Evolutionary conservation across 53 echinoderm and acorn worm genomes (phyloP).

Genomic region (Stichopus horrens): DNA sequence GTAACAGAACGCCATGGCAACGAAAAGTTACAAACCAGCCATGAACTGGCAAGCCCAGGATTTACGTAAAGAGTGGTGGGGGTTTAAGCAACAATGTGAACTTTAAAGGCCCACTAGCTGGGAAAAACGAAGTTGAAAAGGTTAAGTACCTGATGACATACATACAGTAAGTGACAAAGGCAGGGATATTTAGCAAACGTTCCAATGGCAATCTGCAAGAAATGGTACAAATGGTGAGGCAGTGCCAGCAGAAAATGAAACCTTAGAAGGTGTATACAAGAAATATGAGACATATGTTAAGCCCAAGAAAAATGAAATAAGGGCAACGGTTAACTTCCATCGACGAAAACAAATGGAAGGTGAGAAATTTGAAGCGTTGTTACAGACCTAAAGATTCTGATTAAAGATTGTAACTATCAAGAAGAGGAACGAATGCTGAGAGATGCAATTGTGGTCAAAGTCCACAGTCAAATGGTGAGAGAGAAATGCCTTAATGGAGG

Average conservation of each 20-base stretch:
- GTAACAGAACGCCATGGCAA: no score
- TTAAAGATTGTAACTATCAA: conserved; percentile 65
- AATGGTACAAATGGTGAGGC: background rate
- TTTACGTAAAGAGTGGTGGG: conserved; percentile 52
- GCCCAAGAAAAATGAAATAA: conserved; percentile 61
- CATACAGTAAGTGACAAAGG: conserved; percentile 68
- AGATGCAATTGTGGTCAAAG: conserved; percentile 55
- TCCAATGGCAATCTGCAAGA: conserved; percentile 48
- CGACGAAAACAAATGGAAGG: conserved; percentile 52
- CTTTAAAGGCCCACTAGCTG: conserved; percentile 63
- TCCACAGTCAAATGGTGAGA: conserved; percentile 37
- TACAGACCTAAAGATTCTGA: conserved; percentile 60
- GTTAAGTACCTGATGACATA: conserved; percentile 73
- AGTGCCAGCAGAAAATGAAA: conserved; percentile 59
- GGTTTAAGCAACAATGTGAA: conserved; percentile 59
- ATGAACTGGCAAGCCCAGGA: conserved; percentile 52
- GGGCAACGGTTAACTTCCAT: conserved; percentile 70
- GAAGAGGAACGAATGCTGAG: conserved; percentile 60
- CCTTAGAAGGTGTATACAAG: conserved; percentile 56
- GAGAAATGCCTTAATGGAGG: conserved; percentile 77
- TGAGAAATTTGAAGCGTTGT: conserved; percentile 73
- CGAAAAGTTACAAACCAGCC: conserved; percentile 18
- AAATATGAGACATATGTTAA: conserved; percentile 65
- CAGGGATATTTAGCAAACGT: conserved; percentile 63
- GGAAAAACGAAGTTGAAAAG: conserved; percentile 62